Base-by-base conservation (phyloP, 1,140 invertebrate species). In the Pseudachorutes palmiensis region DNA sequence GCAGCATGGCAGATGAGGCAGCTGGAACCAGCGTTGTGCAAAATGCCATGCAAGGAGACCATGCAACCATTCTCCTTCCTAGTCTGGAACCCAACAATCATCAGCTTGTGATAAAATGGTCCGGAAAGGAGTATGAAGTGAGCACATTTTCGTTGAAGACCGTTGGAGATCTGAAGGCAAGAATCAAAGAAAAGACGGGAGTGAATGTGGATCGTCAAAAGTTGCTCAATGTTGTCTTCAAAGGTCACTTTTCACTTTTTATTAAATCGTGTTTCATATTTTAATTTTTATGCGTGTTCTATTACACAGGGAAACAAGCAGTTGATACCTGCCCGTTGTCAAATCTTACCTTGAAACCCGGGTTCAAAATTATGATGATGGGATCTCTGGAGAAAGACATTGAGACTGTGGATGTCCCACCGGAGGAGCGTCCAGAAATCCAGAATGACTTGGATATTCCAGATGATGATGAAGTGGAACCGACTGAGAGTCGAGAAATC, bases 311-410 rank as follows among this genome's bases (percentile, higher is more conserved):
- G 29, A 92, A 92, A 82, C 82, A 86, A 65, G 87, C 90, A 0
- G 83, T 85, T 64, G 89, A 94, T 78, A 85, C 86, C 68, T 84
- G 86, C 70, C 82, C 82, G 57, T 78, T 95, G 24, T 81, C 82
- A 16, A 79, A 84, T 28, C 76, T 94, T 49, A 87, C 87, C 69
- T 77, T 95, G 2, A 94, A 93, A 77, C 84, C 86, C n/a, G 90
- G 90, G 33, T 88, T 90, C 65, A 95, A 96, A 79, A 83, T 98
- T 19, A 96, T 97, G 92, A 90, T 98, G 87, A 94, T 98, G 84
- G 95, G 94, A 0, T 96, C 92, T 0, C 80, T 90, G 28, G 95
- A 97, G 77, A 88, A 93, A 75, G 91, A 91, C 60, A 94, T 98
- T 71, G 86, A 87, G 61, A 87, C 88, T 76, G 89, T 86, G 0